Conservation (phyloP, 2,888 invertebrate species). For the Ectemnius cavifrons region DNA sequence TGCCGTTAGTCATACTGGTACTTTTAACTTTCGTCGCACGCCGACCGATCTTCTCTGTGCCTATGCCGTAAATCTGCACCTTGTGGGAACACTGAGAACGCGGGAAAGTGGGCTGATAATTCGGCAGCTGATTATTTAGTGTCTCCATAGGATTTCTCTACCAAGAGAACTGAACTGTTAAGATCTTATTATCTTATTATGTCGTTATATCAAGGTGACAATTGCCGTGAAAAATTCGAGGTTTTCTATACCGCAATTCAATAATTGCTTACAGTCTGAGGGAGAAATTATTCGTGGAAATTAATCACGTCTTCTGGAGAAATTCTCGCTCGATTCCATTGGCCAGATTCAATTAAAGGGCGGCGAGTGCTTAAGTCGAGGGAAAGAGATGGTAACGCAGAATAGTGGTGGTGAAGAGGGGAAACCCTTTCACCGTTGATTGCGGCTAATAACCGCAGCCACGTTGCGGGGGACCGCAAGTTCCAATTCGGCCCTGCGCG, state of each 20-base stretch:
- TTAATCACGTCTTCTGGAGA: too few species aligned
- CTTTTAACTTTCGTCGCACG: too few species aligned
- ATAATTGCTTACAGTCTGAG: too few species aligned
- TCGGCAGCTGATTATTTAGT: background rate
- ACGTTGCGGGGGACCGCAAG: conserved; percentile 38
- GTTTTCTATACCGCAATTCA: too few species aligned
- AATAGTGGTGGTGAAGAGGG: background rate
- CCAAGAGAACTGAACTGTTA: too few species aligned
- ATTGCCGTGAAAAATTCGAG: too few species aligned
- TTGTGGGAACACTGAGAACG: background rate
- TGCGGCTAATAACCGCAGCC: conserved; percentile 35
- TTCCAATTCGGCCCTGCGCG: conserved; percentile 7
- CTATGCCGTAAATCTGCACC: background rate
- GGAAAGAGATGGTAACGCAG: background rate
- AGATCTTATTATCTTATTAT: too few species aligned
- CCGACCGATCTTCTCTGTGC: too few species aligned
- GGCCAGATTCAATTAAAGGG: conserved; percentile 34
- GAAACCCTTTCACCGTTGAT: conserved; percentile 31
- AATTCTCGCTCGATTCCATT: too few species aligned
- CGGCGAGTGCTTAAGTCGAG: conserved; percentile 13
- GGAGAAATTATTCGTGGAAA: too few species aligned
- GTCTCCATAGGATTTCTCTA: background rate
- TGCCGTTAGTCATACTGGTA: background rate
- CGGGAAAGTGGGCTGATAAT: conserved; percentile 2
- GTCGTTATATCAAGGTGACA: too few species aligned